phyloP scores from a whole-genome alignment of 2,113 vertebrate species.

The Lucifuga dentata region DNA sequence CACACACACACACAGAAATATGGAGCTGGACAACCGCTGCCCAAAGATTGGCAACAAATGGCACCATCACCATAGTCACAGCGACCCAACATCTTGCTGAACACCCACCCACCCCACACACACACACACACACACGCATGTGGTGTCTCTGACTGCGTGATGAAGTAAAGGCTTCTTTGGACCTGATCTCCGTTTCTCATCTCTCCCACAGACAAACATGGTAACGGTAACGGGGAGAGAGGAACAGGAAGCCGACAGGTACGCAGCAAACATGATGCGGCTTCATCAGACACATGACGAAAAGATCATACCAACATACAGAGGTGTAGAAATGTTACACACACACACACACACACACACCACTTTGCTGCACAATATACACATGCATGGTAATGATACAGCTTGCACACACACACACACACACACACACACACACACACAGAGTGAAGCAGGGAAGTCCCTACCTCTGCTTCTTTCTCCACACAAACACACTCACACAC shows the following conservation, averaged over 20 bases:
- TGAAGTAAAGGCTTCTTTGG: too few relatives aligned
- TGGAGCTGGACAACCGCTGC: not conserved
- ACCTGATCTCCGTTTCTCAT: too few relatives aligned
- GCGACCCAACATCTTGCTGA: conserved; percentile 9
- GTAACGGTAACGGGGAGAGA: too few relatives aligned
- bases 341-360: not conserved
- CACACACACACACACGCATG: conserved; percentile 4
- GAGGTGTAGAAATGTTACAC: too few relatives aligned
- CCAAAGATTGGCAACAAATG: not conserved
- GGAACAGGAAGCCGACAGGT: too few relatives aligned
- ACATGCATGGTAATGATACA: not conserved
- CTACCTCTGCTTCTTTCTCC: conserved; percentile 4
- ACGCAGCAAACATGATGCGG: too few relatives aligned
- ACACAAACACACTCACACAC: conserved; percentile 23
- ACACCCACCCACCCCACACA: conserved; percentile 60
- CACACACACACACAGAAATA: not conserved
- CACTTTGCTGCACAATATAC: not conserved
- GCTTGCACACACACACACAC: too few relatives aligned
- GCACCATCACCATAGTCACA: not conserved
- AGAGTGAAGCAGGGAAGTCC: conserved; percentile 4
- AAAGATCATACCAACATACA: too few relatives aligned
- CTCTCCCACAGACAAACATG: too few relatives aligned
- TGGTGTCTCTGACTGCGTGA: too few relatives aligned
- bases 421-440: not conserved
- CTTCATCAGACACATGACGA: too few relatives aligned